Percentiles rank a stretch among this genome's conserved stretches.
phyloP scores from a whole-genome alignment of 1,140 invertebrate species.

The Tetramorium alpestre region DNA sequence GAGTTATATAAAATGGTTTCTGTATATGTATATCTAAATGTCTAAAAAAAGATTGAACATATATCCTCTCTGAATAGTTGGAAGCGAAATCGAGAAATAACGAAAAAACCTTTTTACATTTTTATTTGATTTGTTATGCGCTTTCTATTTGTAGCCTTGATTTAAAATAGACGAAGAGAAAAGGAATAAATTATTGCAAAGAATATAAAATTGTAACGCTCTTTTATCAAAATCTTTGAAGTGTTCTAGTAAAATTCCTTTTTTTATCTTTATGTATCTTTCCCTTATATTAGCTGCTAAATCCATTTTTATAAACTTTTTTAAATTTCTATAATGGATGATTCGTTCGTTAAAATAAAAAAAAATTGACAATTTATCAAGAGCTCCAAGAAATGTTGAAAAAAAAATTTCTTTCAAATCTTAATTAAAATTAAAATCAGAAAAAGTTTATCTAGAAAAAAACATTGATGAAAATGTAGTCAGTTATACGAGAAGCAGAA shows the following conservation, averaged over 20 bases:
- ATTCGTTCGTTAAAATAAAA: background rate
- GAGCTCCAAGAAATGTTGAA: background rate
- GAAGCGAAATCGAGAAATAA: background rate
- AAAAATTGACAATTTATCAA: background rate
- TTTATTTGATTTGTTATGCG: background rate
- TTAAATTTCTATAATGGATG: background rate
- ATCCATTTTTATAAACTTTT: background rate
- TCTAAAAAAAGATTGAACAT: background rate
- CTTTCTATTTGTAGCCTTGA: background rate
- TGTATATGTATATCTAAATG: background rate
- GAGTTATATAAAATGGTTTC: background rate
- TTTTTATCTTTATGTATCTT: background rate
- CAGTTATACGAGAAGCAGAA: background rate
- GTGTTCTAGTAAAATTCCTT: background rate
- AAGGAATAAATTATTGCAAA: background rate
- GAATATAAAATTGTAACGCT: background rate
- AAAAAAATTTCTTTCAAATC: background rate
- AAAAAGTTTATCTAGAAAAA: background rate
- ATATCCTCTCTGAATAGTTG: background rate
- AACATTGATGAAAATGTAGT: background rate
- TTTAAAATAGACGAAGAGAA: background rate
- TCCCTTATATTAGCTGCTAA: background rate
- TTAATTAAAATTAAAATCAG: background rate
- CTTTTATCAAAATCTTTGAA: background rate
- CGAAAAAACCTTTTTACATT: background rate